Conservation (phyloP, 2,797 vertebrate genomes). For the Hyperoplus immaculatus region DNA sequence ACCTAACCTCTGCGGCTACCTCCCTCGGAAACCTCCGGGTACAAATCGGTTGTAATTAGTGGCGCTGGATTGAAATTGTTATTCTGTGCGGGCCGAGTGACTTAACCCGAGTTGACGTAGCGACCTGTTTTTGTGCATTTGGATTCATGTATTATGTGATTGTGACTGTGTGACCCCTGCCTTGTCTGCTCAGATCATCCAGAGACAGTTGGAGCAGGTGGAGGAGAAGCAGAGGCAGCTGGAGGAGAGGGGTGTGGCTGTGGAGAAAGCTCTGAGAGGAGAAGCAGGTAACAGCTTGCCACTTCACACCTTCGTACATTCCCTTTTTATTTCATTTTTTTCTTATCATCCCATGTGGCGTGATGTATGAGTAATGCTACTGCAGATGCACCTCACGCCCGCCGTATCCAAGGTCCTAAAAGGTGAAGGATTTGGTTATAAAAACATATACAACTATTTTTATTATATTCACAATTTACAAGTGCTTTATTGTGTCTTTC, state of each 20-base stretch:
- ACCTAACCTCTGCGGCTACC: conserved; percentile 22
- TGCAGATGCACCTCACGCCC: neutral
- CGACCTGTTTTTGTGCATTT: neutral
- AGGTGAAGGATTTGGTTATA: neutral
- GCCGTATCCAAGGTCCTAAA: neutral
- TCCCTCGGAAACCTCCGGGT: conserved; percentile 18
- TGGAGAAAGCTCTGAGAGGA: conserved; percentile 97
- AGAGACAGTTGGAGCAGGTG: conserved; percentile 98
- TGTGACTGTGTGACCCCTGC: neutral
- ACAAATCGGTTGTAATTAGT: conserved; percentile 30
- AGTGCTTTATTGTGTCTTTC: neutral
- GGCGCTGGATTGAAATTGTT: neutral
- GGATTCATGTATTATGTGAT: conserved; percentile 7
- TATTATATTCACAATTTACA: conserved; percentile 25
- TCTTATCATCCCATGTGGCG: neutral
- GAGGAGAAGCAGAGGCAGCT: conserved; percentile 98
- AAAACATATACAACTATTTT: neutral
- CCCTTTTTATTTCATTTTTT: neutral
- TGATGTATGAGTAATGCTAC: neutral
- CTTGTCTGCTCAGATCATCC: conserved; percentile 90
- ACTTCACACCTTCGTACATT: neutral
- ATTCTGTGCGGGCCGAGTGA: neutral
- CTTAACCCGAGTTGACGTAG: neutral
- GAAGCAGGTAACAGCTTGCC: conserved; percentile 94
- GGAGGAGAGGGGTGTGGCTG: conserved; percentile 96